These are phyloP conservation scores for Drosophila nasuta DNA, from an alignment of 1,140 invertebrate species.

Conservation along the genomic window DNA sequence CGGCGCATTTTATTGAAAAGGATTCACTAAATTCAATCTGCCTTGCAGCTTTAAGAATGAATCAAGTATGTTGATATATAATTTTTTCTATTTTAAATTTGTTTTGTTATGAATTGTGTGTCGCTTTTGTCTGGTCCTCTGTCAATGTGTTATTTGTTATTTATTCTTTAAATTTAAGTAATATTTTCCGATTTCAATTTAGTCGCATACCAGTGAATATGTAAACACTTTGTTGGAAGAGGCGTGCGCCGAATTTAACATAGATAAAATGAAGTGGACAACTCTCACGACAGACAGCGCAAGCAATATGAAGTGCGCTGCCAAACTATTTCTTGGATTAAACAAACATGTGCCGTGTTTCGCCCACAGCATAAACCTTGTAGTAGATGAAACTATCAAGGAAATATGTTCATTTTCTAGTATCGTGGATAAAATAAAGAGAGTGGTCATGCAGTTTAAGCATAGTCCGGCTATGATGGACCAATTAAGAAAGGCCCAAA, in stretches of 20 bases:
- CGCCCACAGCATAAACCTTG: background rate
- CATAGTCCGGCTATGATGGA: constrained; percentile 12
- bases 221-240: constrained; percentile 21
- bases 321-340: no score
- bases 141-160: constrained; percentile 7
- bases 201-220: constrained; percentile 39
- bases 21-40: no score
- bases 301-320: no score
- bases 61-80: no score
- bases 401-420: constrained; percentile 5
- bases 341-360: no score
- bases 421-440: constrained; percentile 9
- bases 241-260: constrained; percentile 12
- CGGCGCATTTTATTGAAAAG: no score
- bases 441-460: constrained; percentile 8
- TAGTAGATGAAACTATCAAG: background rate
- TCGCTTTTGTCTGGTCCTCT: constrained; percentile 26
- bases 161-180: constrained; percentile 15
- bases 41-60: no score
- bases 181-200: no score
- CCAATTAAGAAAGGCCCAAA: constrained; percentile 10
- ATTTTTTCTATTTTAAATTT: no score
- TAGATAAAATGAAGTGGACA: constrained; percentile 23
- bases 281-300: constrained; percentile 11
- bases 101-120: constrained; percentile 25